Evolutionary conservation across 2,113 vertebrate genomes (phyloP).

Genomic region (Varanus salvator): DNA sequence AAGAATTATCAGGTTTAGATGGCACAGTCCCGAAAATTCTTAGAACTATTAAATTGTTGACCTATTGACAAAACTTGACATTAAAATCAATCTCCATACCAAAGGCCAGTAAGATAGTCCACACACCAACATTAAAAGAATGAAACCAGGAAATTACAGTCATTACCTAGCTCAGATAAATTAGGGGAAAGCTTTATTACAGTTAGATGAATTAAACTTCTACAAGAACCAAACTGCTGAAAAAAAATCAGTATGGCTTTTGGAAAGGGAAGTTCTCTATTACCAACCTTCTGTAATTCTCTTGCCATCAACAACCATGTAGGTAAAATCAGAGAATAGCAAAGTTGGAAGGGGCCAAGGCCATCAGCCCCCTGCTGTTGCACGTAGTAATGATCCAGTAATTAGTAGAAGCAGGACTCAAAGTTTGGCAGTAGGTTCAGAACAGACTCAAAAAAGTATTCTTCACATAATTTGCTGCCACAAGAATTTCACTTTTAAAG

Average conservation of each 20-base stretch:
- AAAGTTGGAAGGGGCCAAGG: too few species aligned
- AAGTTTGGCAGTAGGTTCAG: background rate
- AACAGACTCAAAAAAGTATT: background rate
- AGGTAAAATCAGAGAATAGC: too few species aligned
- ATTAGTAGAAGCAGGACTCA: background rate
- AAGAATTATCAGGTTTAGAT: background rate
- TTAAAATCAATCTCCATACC: background rate
- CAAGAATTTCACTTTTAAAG: slow-evolving; percentile 7
- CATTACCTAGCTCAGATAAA: background rate
- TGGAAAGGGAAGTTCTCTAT: background rate
- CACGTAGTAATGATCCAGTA: background rate
- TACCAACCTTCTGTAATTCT: background rate
- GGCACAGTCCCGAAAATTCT: background rate
- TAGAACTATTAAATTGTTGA: background rate
- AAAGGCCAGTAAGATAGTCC: background rate
- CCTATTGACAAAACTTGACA: background rate
- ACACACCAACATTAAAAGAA: background rate
- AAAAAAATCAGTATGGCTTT: background rate
- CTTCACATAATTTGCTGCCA: too few species aligned
- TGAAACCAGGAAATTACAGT: background rate
- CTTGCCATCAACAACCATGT: background rate
- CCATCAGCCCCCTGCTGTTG: too few species aligned
- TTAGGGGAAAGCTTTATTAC: background rate
- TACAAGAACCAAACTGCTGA: background rate
- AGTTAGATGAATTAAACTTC: background rate